Evolutionary conservation across 2,888 invertebrate genomes (phyloP).

Genomic region (Metellina segmentata): DNA sequence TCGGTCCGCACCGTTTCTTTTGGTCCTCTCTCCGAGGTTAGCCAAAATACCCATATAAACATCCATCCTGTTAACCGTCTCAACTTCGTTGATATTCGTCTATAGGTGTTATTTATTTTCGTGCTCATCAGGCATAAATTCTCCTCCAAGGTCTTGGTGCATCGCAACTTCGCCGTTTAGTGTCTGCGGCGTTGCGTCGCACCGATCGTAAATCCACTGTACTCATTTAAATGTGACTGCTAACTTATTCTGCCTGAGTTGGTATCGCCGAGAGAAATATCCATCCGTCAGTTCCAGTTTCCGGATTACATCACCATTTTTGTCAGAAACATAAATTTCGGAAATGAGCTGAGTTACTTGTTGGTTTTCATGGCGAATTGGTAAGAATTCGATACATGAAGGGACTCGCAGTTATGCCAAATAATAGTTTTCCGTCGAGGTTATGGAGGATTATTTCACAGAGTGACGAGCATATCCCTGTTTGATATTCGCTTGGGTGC

Average conservation of each 20-base stretch:
- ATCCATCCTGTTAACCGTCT: conserved; percentile 59
- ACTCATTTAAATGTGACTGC: conserved; percentile 72
- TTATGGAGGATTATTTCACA: too few relatives aligned
- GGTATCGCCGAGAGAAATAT: conserved; percentile 42
- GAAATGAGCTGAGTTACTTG: conserved; percentile 26
- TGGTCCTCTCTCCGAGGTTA: conserved; percentile 3
- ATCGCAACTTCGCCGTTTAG: conserved; percentile 31
- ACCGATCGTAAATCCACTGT: conserved; percentile 49
- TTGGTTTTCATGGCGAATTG: conserved; percentile 1
- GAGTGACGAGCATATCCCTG: too few relatives aligned
- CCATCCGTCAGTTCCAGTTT: conserved; percentile 61
- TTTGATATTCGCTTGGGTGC: too few relatives aligned
- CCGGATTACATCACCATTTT: conserved; percentile 36
- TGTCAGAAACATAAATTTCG: conserved; percentile 57
- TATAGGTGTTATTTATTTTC: conserved; percentile 53
- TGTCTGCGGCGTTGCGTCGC: conserved; percentile 27
- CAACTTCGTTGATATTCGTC: conserved; percentile 41
- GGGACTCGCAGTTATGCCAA: too few relatives aligned
- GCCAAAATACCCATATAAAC: conserved; percentile 55
- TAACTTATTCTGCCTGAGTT: conserved; percentile 68
- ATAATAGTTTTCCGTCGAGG: too few relatives aligned
- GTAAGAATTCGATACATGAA: too few relatives aligned
- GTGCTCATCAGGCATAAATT: conserved; percentile 52
- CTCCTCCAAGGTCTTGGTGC: conserved; percentile 31
- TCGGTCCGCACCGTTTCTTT: conserved; percentile 22